These are phyloP conservation scores for Mirounga angustirostris DNA, from an alignment of 2,113 vertebrate genomes.

Conservation along the genomic window DNA sequence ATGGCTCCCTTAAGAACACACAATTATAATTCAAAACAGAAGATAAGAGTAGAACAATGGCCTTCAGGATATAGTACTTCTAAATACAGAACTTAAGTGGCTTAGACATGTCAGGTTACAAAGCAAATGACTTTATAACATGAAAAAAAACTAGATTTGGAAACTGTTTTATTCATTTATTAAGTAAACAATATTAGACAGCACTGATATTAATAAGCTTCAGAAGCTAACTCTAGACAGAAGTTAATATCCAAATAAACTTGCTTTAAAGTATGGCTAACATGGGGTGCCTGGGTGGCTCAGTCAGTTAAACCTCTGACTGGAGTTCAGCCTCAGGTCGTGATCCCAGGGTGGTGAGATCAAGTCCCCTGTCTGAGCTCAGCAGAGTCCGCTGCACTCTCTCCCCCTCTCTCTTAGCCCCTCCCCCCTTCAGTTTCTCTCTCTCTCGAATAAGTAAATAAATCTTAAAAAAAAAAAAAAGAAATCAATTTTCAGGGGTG, in stretches of 20 bases:
- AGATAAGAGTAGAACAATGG: constrained; percentile 43
- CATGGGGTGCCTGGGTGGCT: not conserved
- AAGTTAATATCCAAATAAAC: constrained; percentile 53
- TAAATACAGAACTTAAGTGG: constrained; percentile 18
- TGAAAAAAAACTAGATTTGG: not conserved
- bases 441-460: not conserved
- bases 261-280: constrained; percentile 18
- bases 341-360: not conserved
- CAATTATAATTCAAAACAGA: constrained; percentile 64
- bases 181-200: constrained; percentile 13
- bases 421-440: too few species aligned
- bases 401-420: not conserved
- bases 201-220: not conserved
- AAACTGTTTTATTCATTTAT: constrained; percentile 17
- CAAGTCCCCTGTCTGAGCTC: not conserved
- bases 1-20: constrained; percentile 48
- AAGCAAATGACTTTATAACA: constrained; percentile 26
- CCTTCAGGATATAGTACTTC: constrained; percentile 35
- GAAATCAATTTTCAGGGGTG: not conserved
- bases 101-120: not conserved
- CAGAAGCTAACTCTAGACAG: not conserved
- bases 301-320: not conserved
- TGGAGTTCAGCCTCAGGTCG: not conserved
- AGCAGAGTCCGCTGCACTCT: not conserved
- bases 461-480: not conserved